phyloP scores from a whole-genome alignment of 2,888 invertebrate genomes.

The Odontocolon sp. region DNA sequence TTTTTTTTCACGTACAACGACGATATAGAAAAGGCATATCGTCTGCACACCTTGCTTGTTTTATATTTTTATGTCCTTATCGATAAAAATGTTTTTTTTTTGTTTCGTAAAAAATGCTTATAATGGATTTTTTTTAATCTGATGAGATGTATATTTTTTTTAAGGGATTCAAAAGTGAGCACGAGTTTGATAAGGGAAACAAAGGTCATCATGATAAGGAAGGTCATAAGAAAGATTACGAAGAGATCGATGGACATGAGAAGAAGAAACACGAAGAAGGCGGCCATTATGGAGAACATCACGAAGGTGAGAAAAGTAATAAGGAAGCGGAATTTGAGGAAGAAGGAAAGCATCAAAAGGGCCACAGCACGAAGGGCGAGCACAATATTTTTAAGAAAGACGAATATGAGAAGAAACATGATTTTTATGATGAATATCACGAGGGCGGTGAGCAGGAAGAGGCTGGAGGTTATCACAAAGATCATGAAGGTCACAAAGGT shows the following conservation, averaged over 20 bases:
- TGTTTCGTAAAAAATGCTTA: not conserved
- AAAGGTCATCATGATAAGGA: constrained; percentile 88
- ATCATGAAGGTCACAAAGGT: constrained; percentile 82
- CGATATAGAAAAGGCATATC: constrained; percentile 2
- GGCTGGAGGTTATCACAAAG: constrained; percentile 84
- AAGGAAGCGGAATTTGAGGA: constrained; percentile 85
- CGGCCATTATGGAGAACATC: constrained; percentile 85
- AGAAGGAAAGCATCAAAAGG: constrained; percentile 87
- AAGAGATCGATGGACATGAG: constrained; percentile 85
- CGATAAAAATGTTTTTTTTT: constrained; percentile 5
- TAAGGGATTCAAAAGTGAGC: constrained; percentile 81
- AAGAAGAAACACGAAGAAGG: constrained; percentile 85
- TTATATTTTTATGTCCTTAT: not conserved
- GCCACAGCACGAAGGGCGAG: constrained; percentile 88
- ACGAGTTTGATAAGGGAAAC: constrained; percentile 84
- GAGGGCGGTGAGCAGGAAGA: constrained; percentile 86
- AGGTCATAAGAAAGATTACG: constrained; percentile 85
- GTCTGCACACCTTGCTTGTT: constrained; percentile 1
- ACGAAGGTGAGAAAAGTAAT: constrained; percentile 86
- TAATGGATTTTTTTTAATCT: constrained; percentile 13
- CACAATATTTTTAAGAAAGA: constrained; percentile 89
- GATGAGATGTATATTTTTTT: no score
- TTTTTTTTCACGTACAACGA: constrained; percentile 23
- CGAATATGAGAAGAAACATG: constrained; percentile 88
- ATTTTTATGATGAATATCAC: constrained; percentile 89